Base-by-base conservation (phyloP, 2,888 invertebrate genomes). In the Chaetogeoica ovagalla region DNA sequence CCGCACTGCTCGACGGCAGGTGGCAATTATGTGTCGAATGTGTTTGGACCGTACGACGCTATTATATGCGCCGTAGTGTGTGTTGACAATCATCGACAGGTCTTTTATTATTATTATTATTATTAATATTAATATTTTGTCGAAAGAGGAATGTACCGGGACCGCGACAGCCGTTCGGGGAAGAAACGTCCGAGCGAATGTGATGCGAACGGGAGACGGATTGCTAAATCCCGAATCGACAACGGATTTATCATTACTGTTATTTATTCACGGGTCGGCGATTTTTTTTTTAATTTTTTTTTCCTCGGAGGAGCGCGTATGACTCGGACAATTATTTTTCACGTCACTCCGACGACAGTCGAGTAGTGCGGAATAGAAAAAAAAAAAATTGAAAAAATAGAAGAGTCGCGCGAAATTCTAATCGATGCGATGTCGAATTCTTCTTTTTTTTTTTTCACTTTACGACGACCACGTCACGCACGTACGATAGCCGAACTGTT, bases 1-100 rank as follows among this genome's bases (percentile, higher is more conserved):
- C 21, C 3, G 9, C 43, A 57, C 8, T 21, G 30, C 13, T 43
- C 55, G 21, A 37, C 2, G 71, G 79, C 79, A 79, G 79, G 79
- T 79, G 79, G 79, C 79, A 79, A 79, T n/a, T n/a, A 79, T 71
- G 71, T 71, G 79, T 55, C 23, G 79, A 79, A 71, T 79, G 71
- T 71, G 79, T 79, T 71, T n/a, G 79, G 79, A 70, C 55, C 79
- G 70, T 62, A 59, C 39, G 55, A 60, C 62, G 62, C 68, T 60
- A 62, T 52, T n/a, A 11, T n/a, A 4, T 30, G 4, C 30, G 4
- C 30, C 30, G 30, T 23, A 21, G 63, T 79, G 79, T 79, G 63
- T 79, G 79, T 79, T 79, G 79, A 79, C 79, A 79, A 79, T 79
- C 79, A 79, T 79, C 79, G 79, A 79, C 79, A 79, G 79, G 79